Base-by-base conservation (phyloP, 2,888 invertebrate species). In the Conus canariensis region DNA sequence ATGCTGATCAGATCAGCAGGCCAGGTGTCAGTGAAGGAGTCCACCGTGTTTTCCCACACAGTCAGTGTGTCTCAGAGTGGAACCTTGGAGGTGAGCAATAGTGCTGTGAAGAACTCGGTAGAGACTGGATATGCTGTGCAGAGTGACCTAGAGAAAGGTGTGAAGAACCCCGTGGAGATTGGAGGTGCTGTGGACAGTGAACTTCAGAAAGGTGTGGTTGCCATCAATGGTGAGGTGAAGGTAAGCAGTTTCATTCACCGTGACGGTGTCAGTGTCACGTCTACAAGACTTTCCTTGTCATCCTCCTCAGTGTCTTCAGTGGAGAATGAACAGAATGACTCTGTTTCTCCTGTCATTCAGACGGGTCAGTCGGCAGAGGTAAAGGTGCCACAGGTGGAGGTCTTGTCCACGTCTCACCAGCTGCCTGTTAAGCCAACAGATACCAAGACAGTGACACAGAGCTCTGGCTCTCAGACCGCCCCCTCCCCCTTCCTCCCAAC, bases 301-400 rank as follows among this genome's bases (percentile, higher is more conserved):
- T 85, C 85, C 19, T 88, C 88, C 14, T 74, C 88, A 25, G 58
- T 25, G 7, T 77, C 88, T 14, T 74, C 88, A 56, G 6, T 25
- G 58, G 88, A 59, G 9, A 25, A 59, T 22, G 59, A 25, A 22
- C 67, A 59, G 14, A 22, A 45, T 16, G 86, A 67, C 19, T 6
- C 22, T 30, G 58, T 85, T 60, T 85, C 25, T 6, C 25, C 85
- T 10, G 12, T n/a, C 14, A 8, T 59, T 16, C 59, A n/a, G 60
- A 58, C 59, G 19, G 16, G 19, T 22, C 58, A 58, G 19, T 19
- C 58, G 2, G 70, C 8, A 2, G 70, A 22, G 16, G 16, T 22
- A 19, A 70, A 16, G 8, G 19, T n/a, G 22, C 19, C 14, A 70
- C 19, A 8, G 22, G 16, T 19, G 19, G 22, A 22, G 70, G 70